Percentiles rank a stretch among this genome's conserved stretches.
Evolutionary conservation across 2,797 vertebrate genomes (phyloP).

Genomic region (Mormyrus hasselquistii): DNA sequence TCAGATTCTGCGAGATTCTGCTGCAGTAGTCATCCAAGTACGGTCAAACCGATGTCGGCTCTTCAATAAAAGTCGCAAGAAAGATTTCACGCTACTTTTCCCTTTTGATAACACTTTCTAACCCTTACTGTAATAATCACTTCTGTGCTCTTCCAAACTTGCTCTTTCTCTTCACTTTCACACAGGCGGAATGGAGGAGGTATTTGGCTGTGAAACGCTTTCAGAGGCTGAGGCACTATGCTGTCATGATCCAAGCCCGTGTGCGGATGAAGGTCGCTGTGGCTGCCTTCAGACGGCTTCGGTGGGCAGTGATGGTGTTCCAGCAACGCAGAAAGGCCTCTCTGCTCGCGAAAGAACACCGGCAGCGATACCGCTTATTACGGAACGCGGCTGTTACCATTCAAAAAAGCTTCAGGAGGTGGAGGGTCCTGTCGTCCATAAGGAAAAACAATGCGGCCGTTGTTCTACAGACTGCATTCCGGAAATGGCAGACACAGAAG

Average conservation of each 20-base stretch:
- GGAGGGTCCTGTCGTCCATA: conserved; percentile 55
- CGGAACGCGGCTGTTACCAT: conserved; percentile 54
- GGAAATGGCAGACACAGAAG: conserved; percentile 57
- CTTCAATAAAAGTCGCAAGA: background rate
- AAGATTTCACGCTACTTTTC: background rate
- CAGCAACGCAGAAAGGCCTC: conserved; percentile 59
- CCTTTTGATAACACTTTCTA: background rate
- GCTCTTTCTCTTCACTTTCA: background rate
- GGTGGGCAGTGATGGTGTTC: conserved; percentile 60
- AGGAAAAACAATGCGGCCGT: conserved; percentile 51
- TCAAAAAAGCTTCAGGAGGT: conserved; percentile 66
- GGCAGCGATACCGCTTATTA: conserved; percentile 49
- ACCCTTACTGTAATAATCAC: background rate
- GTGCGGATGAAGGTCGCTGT: conserved; percentile 67
- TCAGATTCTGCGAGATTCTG: conserved; percentile 50
- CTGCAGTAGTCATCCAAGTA: conserved; percentile 79
- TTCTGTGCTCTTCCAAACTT: background rate
- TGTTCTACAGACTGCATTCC: conserved; percentile 67
- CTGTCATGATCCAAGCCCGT: conserved; percentile 69
- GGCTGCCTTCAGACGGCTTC: conserved; percentile 50
- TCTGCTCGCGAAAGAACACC: conserved; percentile 50
- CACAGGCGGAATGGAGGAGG: conserved; percentile 71
- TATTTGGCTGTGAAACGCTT: conserved; percentile 56
- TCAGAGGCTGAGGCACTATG: conserved; percentile 52
- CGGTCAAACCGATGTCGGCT: background rate